Evolutionary conservation across 1,140 invertebrate genomes (phyloP), one percentile per base, ranked within the genome.

Genomic region (Stegodyphus dumicola): DNA sequence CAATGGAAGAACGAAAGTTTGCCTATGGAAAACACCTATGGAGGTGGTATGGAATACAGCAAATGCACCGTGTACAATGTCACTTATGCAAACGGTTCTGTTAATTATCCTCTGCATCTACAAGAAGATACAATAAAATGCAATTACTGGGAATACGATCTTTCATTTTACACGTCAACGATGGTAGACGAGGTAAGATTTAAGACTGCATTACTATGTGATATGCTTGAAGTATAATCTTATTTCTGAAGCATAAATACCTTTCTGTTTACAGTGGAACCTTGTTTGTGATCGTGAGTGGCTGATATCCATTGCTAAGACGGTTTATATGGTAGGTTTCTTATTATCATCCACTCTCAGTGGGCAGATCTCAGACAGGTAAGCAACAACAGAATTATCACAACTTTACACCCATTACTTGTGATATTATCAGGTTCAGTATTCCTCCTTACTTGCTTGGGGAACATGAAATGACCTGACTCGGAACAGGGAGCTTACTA

Each of bases 321-420:
- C 95, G 0, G 89, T 96, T 67, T 96, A 95, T 89, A 96, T 97
- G 95, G 90, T 94, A 85, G 96, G 96, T 80, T 94, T 95, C 65
- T 93, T 96, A 88, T 87, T 95, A 87, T 95, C 95, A 33, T 95
- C 95, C 64, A 93, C 96, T 53, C 90, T 95, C 56, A 95, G 96
- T 89, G 95, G 95, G 9, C 93, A 94, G 87, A 90, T 96, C 73
- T 95, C 95, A 3, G 96, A 97, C 90, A 96, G 60, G 86, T 83
- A 33, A 60, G 78, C n/a, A 2, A 0, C 54, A 5, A 33, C 33
- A 33, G 3, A 33, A 33, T 33, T 33, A 33, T 33, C 33, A 33
- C 33, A 33, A 33, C 3, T 33, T 33, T 33, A 3, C 33, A 33
- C 33, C 33, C 1, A 33, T 1, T 33, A 33, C 33, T 1, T 33